Evolutionary conservation across 2,113 vertebrate species (phyloP), one percentile per base, ranked within the genome.

Genomic region (Podocnemis expansa): DNA sequence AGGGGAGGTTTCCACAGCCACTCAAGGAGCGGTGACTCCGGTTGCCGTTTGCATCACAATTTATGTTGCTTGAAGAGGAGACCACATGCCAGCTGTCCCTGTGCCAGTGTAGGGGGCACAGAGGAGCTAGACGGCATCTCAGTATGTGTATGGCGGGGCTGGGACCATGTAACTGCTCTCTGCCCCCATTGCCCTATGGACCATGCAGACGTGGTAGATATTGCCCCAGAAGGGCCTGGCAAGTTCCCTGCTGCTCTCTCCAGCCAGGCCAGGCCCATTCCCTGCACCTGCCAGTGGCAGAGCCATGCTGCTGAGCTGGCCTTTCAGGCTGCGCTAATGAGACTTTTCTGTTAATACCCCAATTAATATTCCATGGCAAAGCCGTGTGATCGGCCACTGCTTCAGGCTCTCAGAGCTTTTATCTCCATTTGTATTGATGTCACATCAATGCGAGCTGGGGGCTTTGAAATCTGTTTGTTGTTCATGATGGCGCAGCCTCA

Each of bases 381-480:
- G 56, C 54, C 4, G 58, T 55, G 58, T 52, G 58, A 63, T 88
- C 60, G 21, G 41, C 81, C 70, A 41, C 86, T 80, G 83, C 22
- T 94, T 92, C 85, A 94, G 88, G 55, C 54, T 84, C 76, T 91
- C 84, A 87, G 8, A 1, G 80, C 96, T 96, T 97, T 97, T 51
- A 96, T 97, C 89, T 93, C 56, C 0, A 1, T 34, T 86, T 85
- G 95, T 80, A 94, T 89, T 96, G 94, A 96, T 89, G 96, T 94
- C 88, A 97, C 90, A 93, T 96, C 95, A 96, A 29, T 87, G 87
- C 45, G 89, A 91, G 81, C 91, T 0, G 1, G 63, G 51, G 89
- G 79, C 93, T 96, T 96, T 94, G 91, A 95, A 96, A 85, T 80
- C 90, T 91, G 85, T 90, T 95, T 97, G 75, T 87, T 94, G 10